Percentiles rank a stretch among this genome's conserved stretches.
Conservation (phyloP, 2,888 invertebrate genomes). For the Pedicia rivosa region DNA sequence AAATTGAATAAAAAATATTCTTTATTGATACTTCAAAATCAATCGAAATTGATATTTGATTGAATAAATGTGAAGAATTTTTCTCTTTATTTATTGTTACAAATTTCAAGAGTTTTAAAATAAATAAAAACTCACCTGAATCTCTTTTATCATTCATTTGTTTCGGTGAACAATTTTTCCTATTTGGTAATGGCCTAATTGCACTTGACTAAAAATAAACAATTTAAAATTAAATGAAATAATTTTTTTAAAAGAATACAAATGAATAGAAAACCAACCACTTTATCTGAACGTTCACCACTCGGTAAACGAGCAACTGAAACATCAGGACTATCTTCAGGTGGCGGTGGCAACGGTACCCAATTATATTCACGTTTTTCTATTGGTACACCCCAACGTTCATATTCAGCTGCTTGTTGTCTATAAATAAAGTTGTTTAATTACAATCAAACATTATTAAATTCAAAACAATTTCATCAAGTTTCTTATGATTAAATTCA, state of each 20-base stretch:
- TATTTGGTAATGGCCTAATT: constrained; percentile 34
- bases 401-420: constrained; percentile 79
- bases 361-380: constrained; percentile 88
- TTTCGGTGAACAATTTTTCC: constrained; percentile 50
- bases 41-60: too few species aligned
- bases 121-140: constrained; percentile 29
- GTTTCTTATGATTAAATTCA: too few species aligned
- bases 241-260: constrained; percentile 6
- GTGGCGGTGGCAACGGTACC: constrained; percentile 85
- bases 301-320: constrained; percentile 69
- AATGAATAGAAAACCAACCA: constrained; percentile 25
- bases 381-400: constrained; percentile 75
- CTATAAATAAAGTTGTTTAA: constrained; percentile 20
- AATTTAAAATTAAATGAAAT: constrained; percentile 11
- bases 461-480: neutral
- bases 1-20: too few species aligned
- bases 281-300: constrained; percentile 69
- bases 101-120: too few species aligned
- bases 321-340: constrained; percentile 76
- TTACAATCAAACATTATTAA: neutral
- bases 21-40: too few species aligned
- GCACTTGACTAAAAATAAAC: constrained; percentile 25
- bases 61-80: too few species aligned
- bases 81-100: too few species aligned
- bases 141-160: constrained; percentile 29